Conservation (phyloP, 2,888 invertebrate genomes). For the Oithona nana region DNA sequence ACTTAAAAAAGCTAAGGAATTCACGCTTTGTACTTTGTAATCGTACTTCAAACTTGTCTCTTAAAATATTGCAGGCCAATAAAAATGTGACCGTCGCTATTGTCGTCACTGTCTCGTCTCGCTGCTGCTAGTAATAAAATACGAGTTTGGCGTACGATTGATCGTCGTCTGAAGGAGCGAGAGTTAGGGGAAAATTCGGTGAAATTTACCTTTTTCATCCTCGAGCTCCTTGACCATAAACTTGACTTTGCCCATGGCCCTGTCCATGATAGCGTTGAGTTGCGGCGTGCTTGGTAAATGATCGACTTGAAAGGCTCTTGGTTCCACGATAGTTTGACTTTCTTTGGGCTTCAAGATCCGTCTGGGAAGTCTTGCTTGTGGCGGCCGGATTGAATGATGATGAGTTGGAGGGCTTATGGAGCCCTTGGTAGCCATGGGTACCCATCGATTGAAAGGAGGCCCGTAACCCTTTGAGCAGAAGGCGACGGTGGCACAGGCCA, state of each 20-base stretch:
- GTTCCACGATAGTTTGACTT: neutral
- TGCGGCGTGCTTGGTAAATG: constrained; percentile 5
- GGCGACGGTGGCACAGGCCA: neutral
- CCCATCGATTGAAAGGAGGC: too few species aligned
- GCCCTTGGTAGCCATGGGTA: too few species aligned
- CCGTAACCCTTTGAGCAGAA: too few species aligned
- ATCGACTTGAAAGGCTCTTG: neutral
- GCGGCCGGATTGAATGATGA: neutral
- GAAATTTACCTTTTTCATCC: constrained; percentile 12
- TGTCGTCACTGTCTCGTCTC: too few species aligned
- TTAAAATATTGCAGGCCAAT: too few species aligned
- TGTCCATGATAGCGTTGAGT: constrained; percentile 11
- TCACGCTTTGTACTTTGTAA: too few species aligned
- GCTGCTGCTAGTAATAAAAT: too few species aligned
- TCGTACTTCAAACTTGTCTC: too few species aligned
- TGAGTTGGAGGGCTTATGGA: too few species aligned
- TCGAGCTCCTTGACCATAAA: constrained; percentile 3
- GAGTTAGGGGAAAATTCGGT: neutral
- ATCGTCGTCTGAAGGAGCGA: neutral
- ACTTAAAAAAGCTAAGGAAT: too few species aligned
- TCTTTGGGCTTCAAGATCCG: neutral
- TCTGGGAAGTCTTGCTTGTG: neutral
- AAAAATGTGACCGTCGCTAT: too few species aligned
- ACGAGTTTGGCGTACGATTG: neutral
- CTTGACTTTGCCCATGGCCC: constrained; percentile 14